Evolutionary conservation across 2,797 vertebrate genomes (phyloP), one percentile per base, ranked within the genome.

Genomic region (Distichodus sexfasciatus): DNA sequence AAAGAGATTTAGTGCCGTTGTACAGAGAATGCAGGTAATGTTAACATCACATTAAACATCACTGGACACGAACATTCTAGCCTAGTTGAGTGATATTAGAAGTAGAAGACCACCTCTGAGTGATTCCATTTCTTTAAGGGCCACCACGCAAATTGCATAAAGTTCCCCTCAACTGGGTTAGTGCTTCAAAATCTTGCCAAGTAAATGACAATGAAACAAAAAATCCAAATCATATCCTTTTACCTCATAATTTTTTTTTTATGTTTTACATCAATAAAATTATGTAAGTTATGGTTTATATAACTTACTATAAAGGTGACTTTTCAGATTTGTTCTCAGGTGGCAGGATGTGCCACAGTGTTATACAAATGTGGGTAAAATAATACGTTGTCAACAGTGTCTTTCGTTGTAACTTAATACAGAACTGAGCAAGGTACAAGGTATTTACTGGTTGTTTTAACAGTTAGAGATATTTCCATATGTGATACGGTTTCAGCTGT

Each of bases 391-490:
- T 14, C 6, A 36, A 36, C 24, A 7, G 4, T 36, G 17, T 38
- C 53, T 38, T 38, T 23, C 23, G 4, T 9, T 23, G 33, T 24
- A 38, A 57, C 19, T 14, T 7, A 38, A 38, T 23, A 23, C 24
- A 6, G 31, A 51, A 33, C 7, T 19, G 2, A 57, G 33, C 1
- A n/a, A 69, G n/a, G 23, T 2, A 0, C 0, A 5, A 29, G 19
- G 40, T 15, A 60, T 28, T 21, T 17, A 9, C 47, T 29, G 28
- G 4, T 36, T 55, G 46, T 12, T 40, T 48, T 24, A 38, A 58
- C 44, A 29, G 5, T n/a, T 10, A 9, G 12, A 40, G 71, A 63
- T 74, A 8, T 41, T 62, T n/a, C n/a, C 8, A 33, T 62, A 74
- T 66, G 61, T 23, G 2, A 28, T 62, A 6, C 9, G 35, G 44